Conservation (phyloP, 2,888 invertebrate species). For the Watsonalla cultraria region DNA sequence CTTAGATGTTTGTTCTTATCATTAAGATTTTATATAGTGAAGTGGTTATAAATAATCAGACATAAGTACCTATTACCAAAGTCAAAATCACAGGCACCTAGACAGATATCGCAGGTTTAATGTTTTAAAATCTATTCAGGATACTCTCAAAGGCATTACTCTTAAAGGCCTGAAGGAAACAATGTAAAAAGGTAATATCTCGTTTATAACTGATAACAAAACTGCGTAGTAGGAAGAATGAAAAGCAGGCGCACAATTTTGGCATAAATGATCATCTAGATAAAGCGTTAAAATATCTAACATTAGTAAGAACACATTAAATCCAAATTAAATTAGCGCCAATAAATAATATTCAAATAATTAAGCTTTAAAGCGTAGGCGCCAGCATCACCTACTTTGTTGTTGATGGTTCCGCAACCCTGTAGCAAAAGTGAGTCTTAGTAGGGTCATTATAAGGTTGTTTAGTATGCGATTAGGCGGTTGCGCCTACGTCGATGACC, state of each 20-base stretch:
- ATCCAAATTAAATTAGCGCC: slow-evolving; percentile 22
- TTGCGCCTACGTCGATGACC: slow-evolving; percentile 70
- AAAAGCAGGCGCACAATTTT: no score
- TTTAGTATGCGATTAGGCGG: slow-evolving; percentile 65
- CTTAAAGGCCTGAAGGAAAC: no score
- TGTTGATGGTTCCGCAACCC: slow-evolving; percentile 61
- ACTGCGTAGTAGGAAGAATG: no score
- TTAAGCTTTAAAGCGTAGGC: slow-evolving; percentile 56
- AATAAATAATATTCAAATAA: slow-evolving; percentile 47
- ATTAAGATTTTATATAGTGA: slow-evolving; percentile 8
- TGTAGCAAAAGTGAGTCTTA: slow-evolving; percentile 60
- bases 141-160: no score
- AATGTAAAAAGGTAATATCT: no score
- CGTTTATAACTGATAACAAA: no score
- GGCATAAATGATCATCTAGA: no score
- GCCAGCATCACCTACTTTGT: slow-evolving; percentile 44
- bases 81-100: no score
- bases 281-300: no score
- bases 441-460: slow-evolving; percentile 68
- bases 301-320: slow-evolving; percentile 1
- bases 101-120: no score
- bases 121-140: no score
- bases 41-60: not conserved
- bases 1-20: slow-evolving; percentile 37
- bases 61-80: slow-evolving; percentile 3